Conservation (phyloP, 2,797 vertebrate genomes). For the Xiphophorus birchmanni region DNA sequence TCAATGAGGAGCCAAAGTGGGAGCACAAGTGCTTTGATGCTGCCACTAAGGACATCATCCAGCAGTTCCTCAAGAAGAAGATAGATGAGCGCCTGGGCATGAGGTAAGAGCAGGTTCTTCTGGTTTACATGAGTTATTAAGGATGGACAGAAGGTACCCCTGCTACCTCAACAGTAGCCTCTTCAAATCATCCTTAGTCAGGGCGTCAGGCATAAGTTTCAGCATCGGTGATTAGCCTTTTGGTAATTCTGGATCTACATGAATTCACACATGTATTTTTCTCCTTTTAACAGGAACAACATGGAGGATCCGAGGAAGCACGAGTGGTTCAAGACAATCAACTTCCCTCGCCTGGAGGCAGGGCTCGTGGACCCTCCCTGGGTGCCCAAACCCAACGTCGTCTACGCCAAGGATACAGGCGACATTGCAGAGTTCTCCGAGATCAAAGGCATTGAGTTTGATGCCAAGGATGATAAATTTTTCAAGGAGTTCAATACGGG, state of each 20-base stretch:
- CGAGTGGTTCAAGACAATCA: slow-evolving; percentile 89
- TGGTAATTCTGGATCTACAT: slow-evolving; percentile 11
- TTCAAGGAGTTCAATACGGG: slow-evolving; percentile 91
- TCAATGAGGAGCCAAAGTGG: slow-evolving; percentile 88
- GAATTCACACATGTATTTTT: slow-evolving; percentile 15
- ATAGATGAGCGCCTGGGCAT: slow-evolving; percentile 88
- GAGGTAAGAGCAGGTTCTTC: slow-evolving; percentile 79
- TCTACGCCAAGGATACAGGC: slow-evolving; percentile 92
- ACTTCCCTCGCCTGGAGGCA: slow-evolving; percentile 92
- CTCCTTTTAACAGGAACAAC: slow-evolving; percentile 63
- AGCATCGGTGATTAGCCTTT: not conserved
- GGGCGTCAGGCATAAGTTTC: not conserved
- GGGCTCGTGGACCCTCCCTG: slow-evolving; percentile 88
- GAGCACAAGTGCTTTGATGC: slow-evolving; percentile 88
- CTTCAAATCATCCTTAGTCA: not conserved
- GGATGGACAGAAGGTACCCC: no score
- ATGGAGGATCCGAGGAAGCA: slow-evolving; percentile 92
- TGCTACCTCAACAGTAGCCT: not conserved
- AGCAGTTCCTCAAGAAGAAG: slow-evolving; percentile 90
- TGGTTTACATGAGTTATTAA: not conserved
- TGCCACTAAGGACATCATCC: slow-evolving; percentile 86
- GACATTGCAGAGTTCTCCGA: slow-evolving; percentile 95
- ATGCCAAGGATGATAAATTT: slow-evolving; percentile 89
- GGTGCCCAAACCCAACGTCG: slow-evolving; percentile 91
- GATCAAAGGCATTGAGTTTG: slow-evolving; percentile 88